phyloP scores from a whole-genome alignment of 2,888 invertebrate species.

The Dexiosoma caninum region DNA sequence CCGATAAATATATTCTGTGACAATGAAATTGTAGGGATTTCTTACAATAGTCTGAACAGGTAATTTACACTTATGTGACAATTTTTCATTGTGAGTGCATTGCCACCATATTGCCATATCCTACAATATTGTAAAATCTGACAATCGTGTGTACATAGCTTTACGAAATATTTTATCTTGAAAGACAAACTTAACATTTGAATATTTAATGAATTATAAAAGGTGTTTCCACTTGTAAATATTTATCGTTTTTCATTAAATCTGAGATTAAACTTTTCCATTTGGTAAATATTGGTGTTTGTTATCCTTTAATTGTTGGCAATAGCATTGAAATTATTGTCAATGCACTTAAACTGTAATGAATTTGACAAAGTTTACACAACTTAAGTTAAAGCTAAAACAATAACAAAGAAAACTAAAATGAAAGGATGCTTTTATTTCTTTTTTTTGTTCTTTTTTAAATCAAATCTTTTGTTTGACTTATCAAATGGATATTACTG shows the following conservation, averaged over 20 bases:
- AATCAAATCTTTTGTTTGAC: background rate
- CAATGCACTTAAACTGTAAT: background rate
- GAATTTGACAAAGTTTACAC: background rate
- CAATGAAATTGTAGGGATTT: too few species aligned
- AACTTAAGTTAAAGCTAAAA: background rate
- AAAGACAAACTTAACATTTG: background rate
- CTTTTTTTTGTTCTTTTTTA: constrained; percentile 9
- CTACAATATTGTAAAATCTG: too few species aligned
- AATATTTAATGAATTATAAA: constrained; percentile 1
- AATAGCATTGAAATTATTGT: constrained; percentile 41
- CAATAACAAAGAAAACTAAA: background rate
- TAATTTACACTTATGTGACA: too few species aligned
- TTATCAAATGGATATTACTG: constrained; percentile 4
- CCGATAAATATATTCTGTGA: too few species aligned
- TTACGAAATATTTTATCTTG: too few species aligned
- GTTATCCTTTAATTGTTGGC: constrained; percentile 38
- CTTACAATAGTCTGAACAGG: too few species aligned
- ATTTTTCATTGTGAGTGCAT: too few species aligned
- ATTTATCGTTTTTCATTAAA: constrained; percentile 3
- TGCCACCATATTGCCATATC: too few species aligned
- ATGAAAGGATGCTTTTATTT: background rate
- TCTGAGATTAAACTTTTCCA: background rate
- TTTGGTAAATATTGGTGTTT: constrained; percentile 13
- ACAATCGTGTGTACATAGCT: too few species aligned
- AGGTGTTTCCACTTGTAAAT: constrained; percentile 24